Conservation (phyloP, 2,888 invertebrate species). For the Siphonodentalium dalli region DNA sequence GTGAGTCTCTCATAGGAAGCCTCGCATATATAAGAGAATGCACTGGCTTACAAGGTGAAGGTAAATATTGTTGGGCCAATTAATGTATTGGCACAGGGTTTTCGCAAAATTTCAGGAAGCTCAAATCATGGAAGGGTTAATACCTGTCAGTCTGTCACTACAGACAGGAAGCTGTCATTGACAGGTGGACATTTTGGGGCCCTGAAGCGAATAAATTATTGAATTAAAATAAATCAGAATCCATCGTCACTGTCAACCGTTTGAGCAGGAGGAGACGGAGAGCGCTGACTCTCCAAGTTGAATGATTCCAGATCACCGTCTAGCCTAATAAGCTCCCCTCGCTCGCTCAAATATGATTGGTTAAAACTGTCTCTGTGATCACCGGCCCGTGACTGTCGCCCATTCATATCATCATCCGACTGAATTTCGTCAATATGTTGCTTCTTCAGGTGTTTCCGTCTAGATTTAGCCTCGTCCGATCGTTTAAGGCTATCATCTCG, state of each 20-base stretch:
- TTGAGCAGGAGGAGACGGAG: constrained; percentile 30
- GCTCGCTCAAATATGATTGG: constrained; percentile 42
- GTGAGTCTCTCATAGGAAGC: too few species aligned
- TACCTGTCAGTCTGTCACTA: too few species aligned
- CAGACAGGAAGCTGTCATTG: too few species aligned
- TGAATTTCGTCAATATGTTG: not conserved
- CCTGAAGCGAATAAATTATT: too few species aligned
- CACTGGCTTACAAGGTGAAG: too few species aligned
- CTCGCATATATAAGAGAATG: too few species aligned
- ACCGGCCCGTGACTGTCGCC: constrained; percentile 31
- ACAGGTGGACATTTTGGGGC: too few species aligned
- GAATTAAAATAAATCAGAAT: too few species aligned
- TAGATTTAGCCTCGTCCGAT: not conserved
- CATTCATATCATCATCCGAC: constrained; percentile 24
- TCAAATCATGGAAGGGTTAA: too few species aligned
- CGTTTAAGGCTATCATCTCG: constrained; percentile 2
- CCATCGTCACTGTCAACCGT: constrained; percentile 39
- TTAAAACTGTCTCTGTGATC: constrained; percentile 51
- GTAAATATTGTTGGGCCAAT: too few species aligned
- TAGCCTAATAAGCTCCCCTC: constrained; percentile 39
- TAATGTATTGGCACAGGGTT: too few species aligned
- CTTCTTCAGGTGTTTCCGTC: not conserved
- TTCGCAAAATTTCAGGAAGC: too few species aligned
- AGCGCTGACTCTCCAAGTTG: constrained; percentile 27
- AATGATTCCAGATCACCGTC: constrained; percentile 35